phyloP scores from a whole-genome alignment of 2,888 invertebrate genomes.

The Papilio elwesi region DNA sequence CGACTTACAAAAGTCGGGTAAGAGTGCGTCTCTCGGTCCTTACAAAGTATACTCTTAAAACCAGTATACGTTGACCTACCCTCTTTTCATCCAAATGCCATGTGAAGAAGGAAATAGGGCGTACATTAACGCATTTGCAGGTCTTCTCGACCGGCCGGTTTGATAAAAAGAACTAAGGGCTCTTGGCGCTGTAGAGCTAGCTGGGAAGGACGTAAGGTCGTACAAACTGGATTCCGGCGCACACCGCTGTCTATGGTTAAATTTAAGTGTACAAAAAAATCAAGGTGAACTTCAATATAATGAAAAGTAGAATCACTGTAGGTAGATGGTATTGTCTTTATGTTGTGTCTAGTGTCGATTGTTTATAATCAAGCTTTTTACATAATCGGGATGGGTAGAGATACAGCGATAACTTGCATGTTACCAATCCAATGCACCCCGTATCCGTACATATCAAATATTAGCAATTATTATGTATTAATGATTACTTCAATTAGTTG shows the following conservation, averaged over 20 bases:
- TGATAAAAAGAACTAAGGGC: conserved; percentile 71
- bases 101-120: conserved; percentile 3
- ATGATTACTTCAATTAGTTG: no score
- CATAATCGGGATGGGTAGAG: no score
- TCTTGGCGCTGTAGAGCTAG: conserved; percentile 73
- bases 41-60: conserved; percentile 40
- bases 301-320: conserved; percentile 9
- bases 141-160: conserved; percentile 58
- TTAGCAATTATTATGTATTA: no score
- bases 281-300: conserved; percentile 37
- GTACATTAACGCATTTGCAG: conserved; percentile 45
- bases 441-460: no score
- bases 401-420: no score
- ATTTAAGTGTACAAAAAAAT: conserved; percentile 41
- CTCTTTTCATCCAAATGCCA: conserved; percentile 14
- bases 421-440: no score
- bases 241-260: conserved; percentile 50
- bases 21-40: conserved; percentile 43
- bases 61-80: conserved; percentile 39
- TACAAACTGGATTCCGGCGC: conserved; percentile 65
- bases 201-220: conserved; percentile 77
- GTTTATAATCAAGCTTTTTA: no score
- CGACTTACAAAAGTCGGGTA: conserved; percentile 40
- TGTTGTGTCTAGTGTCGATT: neutral
- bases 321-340: neutral